A percentile compares a stretch with the other conserved stretches of the same genome.
Evolutionary conservation across 2,888 invertebrate genomes (phyloP).

Genomic region (Frankliniella intonsa): DNA sequence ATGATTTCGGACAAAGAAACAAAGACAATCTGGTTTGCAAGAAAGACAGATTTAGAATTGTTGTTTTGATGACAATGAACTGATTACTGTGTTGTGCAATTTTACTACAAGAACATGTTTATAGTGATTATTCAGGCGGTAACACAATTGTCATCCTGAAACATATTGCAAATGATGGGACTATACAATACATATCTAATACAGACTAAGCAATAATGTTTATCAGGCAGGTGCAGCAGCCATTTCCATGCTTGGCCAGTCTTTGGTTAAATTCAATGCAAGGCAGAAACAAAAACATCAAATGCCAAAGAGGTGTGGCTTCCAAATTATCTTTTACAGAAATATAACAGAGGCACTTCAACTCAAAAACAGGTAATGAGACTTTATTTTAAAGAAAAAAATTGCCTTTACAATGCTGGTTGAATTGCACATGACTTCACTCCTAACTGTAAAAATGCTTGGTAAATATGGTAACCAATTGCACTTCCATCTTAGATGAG

Average conservation of each 20-base stretch:
- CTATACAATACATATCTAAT: background rate
- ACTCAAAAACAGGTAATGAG: background rate
- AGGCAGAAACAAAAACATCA: background rate
- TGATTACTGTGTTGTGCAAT: background rate
- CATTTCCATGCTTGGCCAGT: slow-evolving; percentile 5
- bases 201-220: background rate
- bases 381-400: background rate
- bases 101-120: background rate
- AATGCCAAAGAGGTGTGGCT: background rate
- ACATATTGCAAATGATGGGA: background rate
- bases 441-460: background rate
- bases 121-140: background rate
- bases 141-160: background rate
- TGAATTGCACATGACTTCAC: background rate
- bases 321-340: background rate
- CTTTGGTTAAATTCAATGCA: slow-evolving; percentile 7
- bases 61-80: background rate
- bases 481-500: background rate
- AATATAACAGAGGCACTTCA: background rate
- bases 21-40: background rate
- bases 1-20: background rate
- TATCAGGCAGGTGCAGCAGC: background rate
- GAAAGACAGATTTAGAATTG: too few species aligned
- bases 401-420: background rate
- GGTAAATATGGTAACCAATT: slow-evolving; percentile 13